These are phyloP conservation scores for Philereme transversata DNA, from an alignment of 2,888 invertebrate genomes.

Conservation along the genomic window DNA sequence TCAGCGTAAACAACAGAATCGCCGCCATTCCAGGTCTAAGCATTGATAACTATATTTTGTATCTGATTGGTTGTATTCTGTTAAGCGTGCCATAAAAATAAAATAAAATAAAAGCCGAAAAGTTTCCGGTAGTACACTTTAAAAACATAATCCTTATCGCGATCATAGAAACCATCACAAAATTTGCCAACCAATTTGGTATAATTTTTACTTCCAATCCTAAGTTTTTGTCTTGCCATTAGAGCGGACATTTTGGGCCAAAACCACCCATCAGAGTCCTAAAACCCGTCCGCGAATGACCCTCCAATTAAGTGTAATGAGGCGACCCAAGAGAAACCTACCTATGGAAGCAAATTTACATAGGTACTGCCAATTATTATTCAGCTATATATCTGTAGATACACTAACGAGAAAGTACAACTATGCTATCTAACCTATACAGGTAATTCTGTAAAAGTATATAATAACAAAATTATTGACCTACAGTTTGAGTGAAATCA, in stretches of 20 bases:
- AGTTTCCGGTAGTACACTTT: too few species aligned
- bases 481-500: too few species aligned
- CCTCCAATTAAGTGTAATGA: constrained; percentile 83
- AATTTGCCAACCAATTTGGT: constrained; percentile 33
- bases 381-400: constrained; percentile 15
- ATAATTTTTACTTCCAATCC: constrained; percentile 51
- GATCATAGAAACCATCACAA: constrained; percentile 7
- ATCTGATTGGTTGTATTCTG: too few species aligned
- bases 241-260: constrained; percentile 63
- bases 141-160: constrained; percentile 1
- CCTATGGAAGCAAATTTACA: constrained; percentile 57
- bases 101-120: too few species aligned
- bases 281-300: constrained; percentile 76
- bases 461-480: too few species aligned
- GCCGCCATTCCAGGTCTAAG: too few species aligned
- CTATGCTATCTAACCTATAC: not conserved
- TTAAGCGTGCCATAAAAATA: too few species aligned
- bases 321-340: constrained; percentile 61
- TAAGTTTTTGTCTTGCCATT: constrained; percentile 66
- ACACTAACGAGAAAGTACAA: not conserved
- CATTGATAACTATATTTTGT: too few species aligned
- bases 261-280: constrained; percentile 66
- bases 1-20: too few species aligned
- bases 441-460: not conserved
- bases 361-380: constrained; percentile 29